A percentile compares a stretch with the other conserved stretches of the same genome.
Evolutionary conservation across 2,797 vertebrate species (phyloP).

Genomic region (Dendrocincla tyrannina): DNA sequence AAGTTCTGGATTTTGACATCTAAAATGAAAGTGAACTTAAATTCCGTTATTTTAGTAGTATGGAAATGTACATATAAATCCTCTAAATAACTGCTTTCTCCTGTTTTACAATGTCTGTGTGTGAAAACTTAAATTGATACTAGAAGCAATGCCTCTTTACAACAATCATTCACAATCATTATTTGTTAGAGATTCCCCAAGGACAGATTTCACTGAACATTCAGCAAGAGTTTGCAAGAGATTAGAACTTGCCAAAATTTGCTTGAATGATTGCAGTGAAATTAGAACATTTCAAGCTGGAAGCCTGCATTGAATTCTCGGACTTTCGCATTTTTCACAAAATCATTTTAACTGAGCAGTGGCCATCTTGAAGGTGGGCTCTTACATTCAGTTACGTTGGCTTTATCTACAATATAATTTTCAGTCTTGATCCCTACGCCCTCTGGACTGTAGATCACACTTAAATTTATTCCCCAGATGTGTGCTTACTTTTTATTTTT

Average conservation of each 20-base stretch:
- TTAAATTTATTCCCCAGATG: not conserved
- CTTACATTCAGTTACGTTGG: fast-evolving
- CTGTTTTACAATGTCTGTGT: not conserved
- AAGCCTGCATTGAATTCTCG: not conserved
- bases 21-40: not conserved
- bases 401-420: not conserved
- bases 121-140: not conserved
- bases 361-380: not conserved
- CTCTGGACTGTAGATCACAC: not conserved
- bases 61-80: not conserved
- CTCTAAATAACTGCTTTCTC: not conserved
- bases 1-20: not conserved
- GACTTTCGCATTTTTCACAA: not conserved
- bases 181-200: not conserved
- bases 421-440: not conserved
- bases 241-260: not conserved
- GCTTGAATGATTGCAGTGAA: not conserved
- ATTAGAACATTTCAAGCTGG: not conserved
- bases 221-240: not conserved
- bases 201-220: not conserved
- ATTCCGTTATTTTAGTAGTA: not conserved
- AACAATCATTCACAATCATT: not conserved
- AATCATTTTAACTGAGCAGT: not conserved
- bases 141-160: not conserved
- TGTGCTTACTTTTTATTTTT: not conserved